A percentile compares a stretch with the other conserved stretches of the same genome.
phyloP scores from a whole-genome alignment of 2,113 vertebrate genomes.

The Dendrocopos noguchii region DNA sequence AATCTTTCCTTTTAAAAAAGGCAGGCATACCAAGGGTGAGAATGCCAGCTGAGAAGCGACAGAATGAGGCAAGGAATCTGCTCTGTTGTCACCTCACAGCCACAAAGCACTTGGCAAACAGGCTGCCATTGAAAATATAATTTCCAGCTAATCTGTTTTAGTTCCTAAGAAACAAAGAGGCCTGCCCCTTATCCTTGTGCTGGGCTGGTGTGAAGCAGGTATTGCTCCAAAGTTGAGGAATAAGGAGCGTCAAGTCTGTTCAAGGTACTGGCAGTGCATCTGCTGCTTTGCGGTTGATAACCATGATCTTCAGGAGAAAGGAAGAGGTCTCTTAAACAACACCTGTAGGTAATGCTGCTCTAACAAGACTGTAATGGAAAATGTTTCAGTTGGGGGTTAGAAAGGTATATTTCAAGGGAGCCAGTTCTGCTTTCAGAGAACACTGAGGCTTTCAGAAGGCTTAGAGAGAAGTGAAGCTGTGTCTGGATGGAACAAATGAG shows the following conservation, averaged over 20 bases:
- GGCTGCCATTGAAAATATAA: neutral
- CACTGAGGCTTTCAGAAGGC: neutral
- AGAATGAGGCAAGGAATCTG: neutral
- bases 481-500: constrained; percentile 36
- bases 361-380: neutral
- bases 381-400: neutral
- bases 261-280: accelerated
- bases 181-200: neutral
- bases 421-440: neutral
- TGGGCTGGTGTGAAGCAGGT: neutral
- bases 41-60: neutral
- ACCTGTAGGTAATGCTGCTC: neutral
- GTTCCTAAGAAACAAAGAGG: neutral
- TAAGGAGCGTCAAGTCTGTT: neutral
- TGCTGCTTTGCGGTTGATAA: neutral
- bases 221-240: neutral
- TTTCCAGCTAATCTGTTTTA: neutral
- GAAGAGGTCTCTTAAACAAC: neutral
- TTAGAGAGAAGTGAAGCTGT: neutral
- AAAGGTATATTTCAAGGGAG: neutral
- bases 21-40: neutral
- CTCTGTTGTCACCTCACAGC: neutral
- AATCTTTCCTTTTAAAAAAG: neutral
- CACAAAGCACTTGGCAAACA: neutral
- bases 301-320: neutral